These are phyloP conservation scores for Rhamphomyia laevipes DNA, from an alignment of 2,888 invertebrate genomes.

Conservation along the genomic window DNA sequence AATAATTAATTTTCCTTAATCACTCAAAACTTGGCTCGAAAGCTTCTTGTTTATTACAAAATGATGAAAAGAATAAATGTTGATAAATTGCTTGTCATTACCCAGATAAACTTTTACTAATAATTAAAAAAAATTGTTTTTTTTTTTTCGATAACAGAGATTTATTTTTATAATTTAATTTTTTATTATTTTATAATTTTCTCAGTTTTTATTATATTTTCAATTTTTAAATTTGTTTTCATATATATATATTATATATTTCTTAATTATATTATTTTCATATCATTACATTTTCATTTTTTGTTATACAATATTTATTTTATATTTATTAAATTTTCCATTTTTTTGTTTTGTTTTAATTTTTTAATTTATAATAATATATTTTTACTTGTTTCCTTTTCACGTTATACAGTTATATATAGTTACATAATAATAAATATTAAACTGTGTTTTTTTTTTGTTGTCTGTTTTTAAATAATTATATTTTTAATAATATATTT, in stretches of 20 bases:
- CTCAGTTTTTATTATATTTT: not conserved
- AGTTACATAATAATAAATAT: too few relatives aligned
- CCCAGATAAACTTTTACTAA: not conserved
- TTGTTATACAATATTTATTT: not conserved
- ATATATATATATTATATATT: not conserved
- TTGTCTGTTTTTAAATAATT: too few relatives aligned
- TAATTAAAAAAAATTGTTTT: not conserved
- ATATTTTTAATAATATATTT: too few relatives aligned
- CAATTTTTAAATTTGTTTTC: not conserved
- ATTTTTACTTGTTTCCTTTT: too few relatives aligned
- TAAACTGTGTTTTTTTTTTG: too few relatives aligned
- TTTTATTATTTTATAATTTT: not conserved
- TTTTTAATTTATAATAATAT: too few relatives aligned
- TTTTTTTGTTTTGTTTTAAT: not conserved
- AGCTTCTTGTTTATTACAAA: too few relatives aligned
- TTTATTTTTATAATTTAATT: not conserved
- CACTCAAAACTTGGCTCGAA: too few relatives aligned
- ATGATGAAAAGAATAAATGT: too few relatives aligned
- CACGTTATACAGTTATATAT: too few relatives aligned
- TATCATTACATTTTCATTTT: not conserved
- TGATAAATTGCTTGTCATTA: too few relatives aligned
- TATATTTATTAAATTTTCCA: not conserved
- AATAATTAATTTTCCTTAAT: too few relatives aligned
- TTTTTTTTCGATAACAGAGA: constrained; percentile 1
- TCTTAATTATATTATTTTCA: not conserved